phyloP scores from a whole-genome alignment of 1,140 invertebrate species.

The Nasonia longicornis region DNA sequence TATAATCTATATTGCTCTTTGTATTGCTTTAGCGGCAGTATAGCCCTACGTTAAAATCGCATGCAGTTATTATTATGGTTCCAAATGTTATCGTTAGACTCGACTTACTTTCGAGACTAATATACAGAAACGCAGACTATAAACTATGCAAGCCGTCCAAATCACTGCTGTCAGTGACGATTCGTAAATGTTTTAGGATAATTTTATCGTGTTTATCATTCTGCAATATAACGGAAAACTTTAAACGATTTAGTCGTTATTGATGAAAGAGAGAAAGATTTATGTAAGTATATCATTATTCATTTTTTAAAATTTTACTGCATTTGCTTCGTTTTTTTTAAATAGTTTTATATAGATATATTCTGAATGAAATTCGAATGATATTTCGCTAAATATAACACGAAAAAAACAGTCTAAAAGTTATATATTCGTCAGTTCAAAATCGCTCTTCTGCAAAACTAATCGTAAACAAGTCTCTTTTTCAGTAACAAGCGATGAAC shows the following conservation, averaged over 20 bases:
- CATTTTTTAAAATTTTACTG: not conserved
- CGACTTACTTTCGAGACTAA: not conserved
- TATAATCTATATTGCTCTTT: constrained; percentile 66
- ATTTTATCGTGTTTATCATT: not conserved
- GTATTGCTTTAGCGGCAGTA: constrained; percentile 64
- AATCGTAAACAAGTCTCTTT: not conserved
- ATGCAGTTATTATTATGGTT: constrained; percentile 13
- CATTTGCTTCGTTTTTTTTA: not conserved
- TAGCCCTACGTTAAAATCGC: constrained; percentile 57
- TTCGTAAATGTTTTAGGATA: not conserved
- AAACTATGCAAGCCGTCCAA: not conserved
- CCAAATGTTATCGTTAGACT: not conserved
- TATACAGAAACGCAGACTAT: not conserved
- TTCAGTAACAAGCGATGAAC: not conserved
- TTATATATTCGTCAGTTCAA: not conserved
- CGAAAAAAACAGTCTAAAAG: constrained; percentile 4
- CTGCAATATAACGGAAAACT: not conserved
- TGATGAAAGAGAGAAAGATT: not conserved
- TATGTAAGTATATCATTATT: not conserved
- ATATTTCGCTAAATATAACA: not conserved
- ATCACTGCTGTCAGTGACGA: not conserved
- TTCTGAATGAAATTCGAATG: not conserved
- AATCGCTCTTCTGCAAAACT: not conserved
- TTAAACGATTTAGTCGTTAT: not conserved
- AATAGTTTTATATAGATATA: not conserved